Conservation (phyloP, 1,140 invertebrate species). For the Chironomus striatipennis region DNA sequence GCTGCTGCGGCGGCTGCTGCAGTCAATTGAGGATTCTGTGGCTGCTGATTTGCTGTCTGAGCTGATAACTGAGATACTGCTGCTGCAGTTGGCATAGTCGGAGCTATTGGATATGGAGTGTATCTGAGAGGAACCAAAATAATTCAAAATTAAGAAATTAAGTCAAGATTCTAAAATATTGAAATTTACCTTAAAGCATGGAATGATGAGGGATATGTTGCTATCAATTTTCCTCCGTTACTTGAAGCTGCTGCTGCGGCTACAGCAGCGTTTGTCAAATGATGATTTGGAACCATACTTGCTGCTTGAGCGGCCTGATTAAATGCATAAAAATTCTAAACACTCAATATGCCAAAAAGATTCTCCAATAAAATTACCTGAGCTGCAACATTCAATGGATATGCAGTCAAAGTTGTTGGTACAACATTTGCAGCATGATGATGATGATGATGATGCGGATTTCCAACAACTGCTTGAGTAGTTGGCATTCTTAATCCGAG, state of each 20-base stretch:
- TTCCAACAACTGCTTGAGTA: conserved; percentile 40
- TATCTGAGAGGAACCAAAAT: conserved; percentile 30
- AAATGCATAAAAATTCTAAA: background rate
- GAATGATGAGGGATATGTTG: conserved; percentile 46
- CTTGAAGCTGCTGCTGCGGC: conserved; percentile 45
- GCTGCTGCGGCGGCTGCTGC: conserved; percentile 45
- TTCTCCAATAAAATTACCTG: conserved; percentile 35
- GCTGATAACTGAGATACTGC: conserved; percentile 42
- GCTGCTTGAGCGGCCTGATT: conserved; percentile 39
- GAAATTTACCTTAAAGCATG: conserved; percentile 37
- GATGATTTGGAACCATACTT: conserved; percentile 37
- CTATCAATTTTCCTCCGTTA: conserved; percentile 58
- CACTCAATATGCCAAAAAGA: background rate
- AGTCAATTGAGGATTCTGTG: conserved; percentile 33
- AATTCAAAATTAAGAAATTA: conserved; percentile 9
- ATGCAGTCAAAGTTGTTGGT: conserved; percentile 47
- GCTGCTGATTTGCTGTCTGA: conserved; percentile 32
- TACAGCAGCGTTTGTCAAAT: conserved; percentile 27
- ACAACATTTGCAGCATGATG: conserved; percentile 43
- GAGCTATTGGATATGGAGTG: conserved; percentile 39
- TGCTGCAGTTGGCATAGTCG: conserved; percentile 34
- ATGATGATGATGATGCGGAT: conserved; percentile 40
- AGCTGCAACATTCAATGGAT: conserved; percentile 50
- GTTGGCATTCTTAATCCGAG: conserved; percentile 52
- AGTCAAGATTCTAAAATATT: no score